Conservation (phyloP, 2,888 invertebrate species). For the Eupeodes latifasciatus region DNA sequence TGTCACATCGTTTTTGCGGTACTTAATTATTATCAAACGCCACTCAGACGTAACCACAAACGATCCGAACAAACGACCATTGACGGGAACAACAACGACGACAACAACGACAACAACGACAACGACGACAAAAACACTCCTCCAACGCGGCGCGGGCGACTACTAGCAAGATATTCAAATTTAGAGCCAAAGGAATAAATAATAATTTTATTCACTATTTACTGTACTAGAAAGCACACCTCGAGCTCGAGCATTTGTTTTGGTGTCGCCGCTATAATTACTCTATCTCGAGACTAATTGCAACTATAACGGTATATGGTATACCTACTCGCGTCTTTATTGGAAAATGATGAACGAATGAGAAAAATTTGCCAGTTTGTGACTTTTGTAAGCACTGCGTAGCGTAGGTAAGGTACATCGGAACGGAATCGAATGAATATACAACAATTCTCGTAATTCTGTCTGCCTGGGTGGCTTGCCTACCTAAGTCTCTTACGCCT, state of each 20-base stretch:
- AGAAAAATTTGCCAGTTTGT: slow-evolving; percentile 27
- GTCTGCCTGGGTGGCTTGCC: slow-evolving; percentile 15
- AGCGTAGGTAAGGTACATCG: slow-evolving; percentile 10
- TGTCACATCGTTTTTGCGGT: slow-evolving; percentile 50
- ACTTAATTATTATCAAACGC: slow-evolving; percentile 44
- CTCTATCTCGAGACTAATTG: slow-evolving; percentile 56
- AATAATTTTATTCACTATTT: slow-evolving; percentile 11
- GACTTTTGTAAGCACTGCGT: neutral
- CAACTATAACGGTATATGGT: slow-evolving; percentile 32
- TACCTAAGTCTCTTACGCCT: slow-evolving; percentile 37
- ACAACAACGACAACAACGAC: neutral
- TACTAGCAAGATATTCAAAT: slow-evolving; percentile 33
- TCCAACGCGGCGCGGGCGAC: neutral
- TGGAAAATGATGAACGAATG: slow-evolving; percentile 61
- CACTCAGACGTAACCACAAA: slow-evolving; percentile 38
- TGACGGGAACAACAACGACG: neutral
- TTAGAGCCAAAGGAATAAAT: slow-evolving; percentile 18
- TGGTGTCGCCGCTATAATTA: slow-evolving; percentile 24
- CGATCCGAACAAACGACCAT: neutral
- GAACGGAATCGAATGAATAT: slow-evolving; percentile 45
- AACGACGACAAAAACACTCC: slow-evolving; percentile 14
- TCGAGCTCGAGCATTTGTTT: slow-evolving; percentile 55
- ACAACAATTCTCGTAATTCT: slow-evolving; percentile 14
- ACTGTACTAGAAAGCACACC: slow-evolving; percentile 47
- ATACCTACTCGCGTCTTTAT: slow-evolving; percentile 49